Conservation (phyloP, 2,888 invertebrate species). For the Caenorhabditis imperialis region DNA sequence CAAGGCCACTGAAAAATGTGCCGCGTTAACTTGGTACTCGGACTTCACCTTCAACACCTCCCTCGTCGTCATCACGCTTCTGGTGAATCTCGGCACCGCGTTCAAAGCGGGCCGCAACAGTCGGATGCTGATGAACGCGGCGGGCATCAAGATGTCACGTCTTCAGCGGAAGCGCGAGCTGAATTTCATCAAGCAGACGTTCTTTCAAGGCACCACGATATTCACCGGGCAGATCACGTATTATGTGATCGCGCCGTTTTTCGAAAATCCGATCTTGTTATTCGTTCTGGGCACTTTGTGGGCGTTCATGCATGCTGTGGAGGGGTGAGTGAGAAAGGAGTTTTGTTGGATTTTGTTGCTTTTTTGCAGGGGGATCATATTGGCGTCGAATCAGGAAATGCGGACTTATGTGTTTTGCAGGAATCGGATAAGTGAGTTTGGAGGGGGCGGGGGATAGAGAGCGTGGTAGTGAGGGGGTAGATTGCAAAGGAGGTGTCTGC, state of each 20-base stretch:
- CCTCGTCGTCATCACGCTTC: conserved; percentile 16
- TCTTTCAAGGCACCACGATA: conserved; percentile 15
- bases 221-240: conserved; percentile 17
- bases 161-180: background rate
- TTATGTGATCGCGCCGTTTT: conserved; percentile 12
- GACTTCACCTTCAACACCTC: conserved; percentile 33
- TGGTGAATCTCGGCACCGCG: conserved; percentile 22
- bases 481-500: too few relatives aligned
- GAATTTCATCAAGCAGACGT: conserved; percentile 16
- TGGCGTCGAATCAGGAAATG: too few relatives aligned
- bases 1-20: conserved; percentile 8
- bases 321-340: too few relatives aligned
- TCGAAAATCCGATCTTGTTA: background rate
- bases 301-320: conserved; percentile 19
- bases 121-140: conserved; percentile 24
- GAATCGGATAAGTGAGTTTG: too few relatives aligned
- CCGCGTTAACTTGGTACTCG: conserved; percentile 23
- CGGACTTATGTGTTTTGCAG: too few relatives aligned
- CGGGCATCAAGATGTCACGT: background rate
- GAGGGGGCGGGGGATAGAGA: too few relatives aligned
- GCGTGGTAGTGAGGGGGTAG: too few relatives aligned
- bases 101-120: conserved; percentile 28
- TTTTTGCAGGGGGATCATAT: too few relatives aligned
- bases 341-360: too few relatives aligned
- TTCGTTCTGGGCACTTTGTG: conserved; percentile 9